Conservation (phyloP, 2,113 vertebrate genomes). For the Donacobius atricapilla region DNA sequence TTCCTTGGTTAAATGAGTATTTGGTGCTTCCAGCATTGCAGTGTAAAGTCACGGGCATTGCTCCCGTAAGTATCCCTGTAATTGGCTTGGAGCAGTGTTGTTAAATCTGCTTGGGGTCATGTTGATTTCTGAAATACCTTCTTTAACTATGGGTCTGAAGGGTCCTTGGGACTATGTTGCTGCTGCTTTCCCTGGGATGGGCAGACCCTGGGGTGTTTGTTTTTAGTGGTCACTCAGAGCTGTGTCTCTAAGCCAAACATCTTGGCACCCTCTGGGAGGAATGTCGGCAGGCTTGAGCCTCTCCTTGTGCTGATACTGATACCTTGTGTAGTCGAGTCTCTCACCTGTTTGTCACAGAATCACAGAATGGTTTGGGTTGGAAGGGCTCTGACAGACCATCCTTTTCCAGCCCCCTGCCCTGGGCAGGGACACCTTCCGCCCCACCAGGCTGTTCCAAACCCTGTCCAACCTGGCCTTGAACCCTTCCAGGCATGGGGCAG, state of each 20-base stretch:
- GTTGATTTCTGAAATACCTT: background rate
- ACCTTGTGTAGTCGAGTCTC: no score
- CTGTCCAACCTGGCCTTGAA: background rate
- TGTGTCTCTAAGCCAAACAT: background rate
- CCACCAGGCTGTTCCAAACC: background rate
- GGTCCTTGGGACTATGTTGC: background rate
- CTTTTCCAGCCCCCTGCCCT: background rate
- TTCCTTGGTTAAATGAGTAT: fast-evolving
- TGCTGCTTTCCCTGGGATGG: background rate
- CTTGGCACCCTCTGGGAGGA: background rate
- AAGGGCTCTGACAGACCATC: background rate
- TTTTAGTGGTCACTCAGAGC: fast-evolving
- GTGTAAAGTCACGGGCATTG: background rate
- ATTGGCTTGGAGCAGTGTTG: background rate
- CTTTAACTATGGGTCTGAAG: fast-evolving
- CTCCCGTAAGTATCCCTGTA: background rate
- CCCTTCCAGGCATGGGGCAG: background rate
- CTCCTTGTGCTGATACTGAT: background rate
- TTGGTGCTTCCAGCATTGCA: fast-evolving
- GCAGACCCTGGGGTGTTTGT: background rate
- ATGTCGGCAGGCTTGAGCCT: background rate
- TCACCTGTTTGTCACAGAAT: background rate
- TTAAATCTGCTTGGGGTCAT: background rate
- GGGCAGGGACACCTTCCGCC: background rate
- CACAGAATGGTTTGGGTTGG: background rate